A percentile compares a stretch with the other conserved stretches of the same genome.
Conservation (phyloP, 2,888 invertebrate species). For the Drosophila atroscutellata region DNA sequence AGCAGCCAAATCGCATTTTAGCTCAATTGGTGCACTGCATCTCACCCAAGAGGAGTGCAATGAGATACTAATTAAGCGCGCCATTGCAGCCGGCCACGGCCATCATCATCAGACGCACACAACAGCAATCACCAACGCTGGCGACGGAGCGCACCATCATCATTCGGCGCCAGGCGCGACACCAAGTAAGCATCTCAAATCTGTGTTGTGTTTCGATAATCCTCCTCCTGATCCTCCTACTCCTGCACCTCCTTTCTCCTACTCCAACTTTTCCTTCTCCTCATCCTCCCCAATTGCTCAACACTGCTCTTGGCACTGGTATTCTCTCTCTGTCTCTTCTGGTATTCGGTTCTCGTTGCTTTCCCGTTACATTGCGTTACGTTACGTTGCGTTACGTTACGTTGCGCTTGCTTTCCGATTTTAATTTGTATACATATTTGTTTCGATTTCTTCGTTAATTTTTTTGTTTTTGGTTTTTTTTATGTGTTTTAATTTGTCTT, state of each 20-base stretch:
- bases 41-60: conserved; percentile 92
- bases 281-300: conserved; percentile 35
- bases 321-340: conserved; percentile 16
- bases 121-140: conserved; percentile 73
- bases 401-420: conserved; percentile 24
- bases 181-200: conserved; percentile 84
- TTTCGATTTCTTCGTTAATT: conserved; percentile 24
- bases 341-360: conserved; percentile 52
- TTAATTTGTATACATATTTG: neutral
- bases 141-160: conserved; percentile 82
- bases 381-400: conserved; percentile 23
- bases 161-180: conserved; percentile 78
- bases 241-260: conserved; percentile 9
- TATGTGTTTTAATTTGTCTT: conserved; percentile 12
- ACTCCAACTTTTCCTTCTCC: conserved; percentile 17
- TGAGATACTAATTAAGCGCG: conserved; percentile 91
- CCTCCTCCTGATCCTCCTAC: conserved; percentile 28
- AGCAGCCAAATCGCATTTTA: conserved; percentile 87
- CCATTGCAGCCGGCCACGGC: conserved; percentile 89
- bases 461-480: conserved; percentile 24
- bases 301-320: conserved; percentile 51
- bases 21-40: conserved; percentile 90
- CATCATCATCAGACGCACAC: conserved; percentile 86
- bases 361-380: conserved; percentile 29
- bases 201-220: conserved; percentile 69